Conservation (phyloP, 1,140 invertebrate species). For the Pseudobourletiella spinata region DNA sequence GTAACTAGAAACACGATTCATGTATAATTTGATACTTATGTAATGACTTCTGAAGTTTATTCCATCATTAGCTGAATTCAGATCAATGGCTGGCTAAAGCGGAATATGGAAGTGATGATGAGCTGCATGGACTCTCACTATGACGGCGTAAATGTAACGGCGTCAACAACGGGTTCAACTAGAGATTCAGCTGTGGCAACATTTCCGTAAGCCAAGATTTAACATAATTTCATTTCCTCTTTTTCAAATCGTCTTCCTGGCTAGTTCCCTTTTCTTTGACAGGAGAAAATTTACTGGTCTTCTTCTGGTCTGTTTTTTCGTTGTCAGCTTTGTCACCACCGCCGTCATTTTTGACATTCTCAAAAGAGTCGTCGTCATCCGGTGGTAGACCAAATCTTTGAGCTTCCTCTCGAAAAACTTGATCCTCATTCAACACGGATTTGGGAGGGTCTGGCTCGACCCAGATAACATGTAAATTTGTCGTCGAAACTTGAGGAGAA, state of each 20-base stretch:
- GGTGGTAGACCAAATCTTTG: background rate
- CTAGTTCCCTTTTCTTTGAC: background rate
- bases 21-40: no score
- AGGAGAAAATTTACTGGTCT: background rate
- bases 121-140: no score
- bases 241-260: background rate
- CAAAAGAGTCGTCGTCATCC: background rate
- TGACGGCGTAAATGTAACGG: no score
- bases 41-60: no score
- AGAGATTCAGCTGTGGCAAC: no score
- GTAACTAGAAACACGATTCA: no score
- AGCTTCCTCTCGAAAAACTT: background rate
- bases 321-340: background rate
- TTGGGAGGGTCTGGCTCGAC: background rate
- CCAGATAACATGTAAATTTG: slow-evolving; percentile 7
- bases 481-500: slow-evolving; percentile 25
- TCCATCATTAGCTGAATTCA: no score
- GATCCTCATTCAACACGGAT: background rate
- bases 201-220: no score
- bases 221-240: background rate
- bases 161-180: no score
- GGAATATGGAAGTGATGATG: no score
- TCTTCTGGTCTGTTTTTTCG: background rate
- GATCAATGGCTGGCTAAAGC: no score
- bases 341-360: background rate